A percentile compares a stretch with the other conserved stretches of the same genome.
Conservation (phyloP, 2,888 invertebrate genomes). For the Drosophila leonis region DNA sequence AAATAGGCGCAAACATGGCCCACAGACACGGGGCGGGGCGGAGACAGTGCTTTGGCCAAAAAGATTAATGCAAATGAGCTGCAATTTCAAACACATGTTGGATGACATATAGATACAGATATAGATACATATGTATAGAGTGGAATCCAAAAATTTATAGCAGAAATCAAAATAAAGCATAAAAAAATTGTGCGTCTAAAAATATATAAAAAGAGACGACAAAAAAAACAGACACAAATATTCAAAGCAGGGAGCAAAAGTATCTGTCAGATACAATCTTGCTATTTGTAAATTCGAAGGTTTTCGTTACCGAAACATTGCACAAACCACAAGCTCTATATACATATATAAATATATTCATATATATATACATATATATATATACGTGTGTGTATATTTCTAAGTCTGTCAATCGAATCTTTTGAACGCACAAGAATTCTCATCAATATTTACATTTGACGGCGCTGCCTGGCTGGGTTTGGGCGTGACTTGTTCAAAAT, state of each 20-base stretch:
- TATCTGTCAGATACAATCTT: conserved; percentile 61
- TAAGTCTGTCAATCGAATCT: conserved; percentile 26
- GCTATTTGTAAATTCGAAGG: conserved; percentile 76
- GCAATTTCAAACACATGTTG: conserved; percentile 78
- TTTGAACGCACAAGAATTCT: conserved; percentile 22
- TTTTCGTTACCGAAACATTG: conserved; percentile 44
- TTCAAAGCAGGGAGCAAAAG: conserved; percentile 53
- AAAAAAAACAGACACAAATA: conserved; percentile 52
- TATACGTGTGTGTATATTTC: not conserved
- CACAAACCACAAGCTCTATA: conserved; percentile 3
- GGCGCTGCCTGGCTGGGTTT: not conserved
- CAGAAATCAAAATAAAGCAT: conserved; percentile 67
- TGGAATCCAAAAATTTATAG: conserved; percentile 70
- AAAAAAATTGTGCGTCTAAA: conserved; percentile 67
- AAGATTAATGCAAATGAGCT: conserved; percentile 51
- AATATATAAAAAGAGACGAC: conserved; percentile 59
- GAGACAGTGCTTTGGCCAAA: conserved; percentile 31
- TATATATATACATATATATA: not conserved
- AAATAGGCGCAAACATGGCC: conserved; percentile 59
- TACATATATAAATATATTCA: not conserved
- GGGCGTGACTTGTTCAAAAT: conserved; percentile 36
- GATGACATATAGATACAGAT: conserved; percentile 41
- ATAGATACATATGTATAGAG: conserved; percentile 25
- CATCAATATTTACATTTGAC: conserved; percentile 57
- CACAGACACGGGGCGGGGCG: conserved; percentile 1